These are phyloP conservation scores for Thunnus albacares DNA, from an alignment of 2,797 vertebrate species.

Conservation along the genomic window DNA sequence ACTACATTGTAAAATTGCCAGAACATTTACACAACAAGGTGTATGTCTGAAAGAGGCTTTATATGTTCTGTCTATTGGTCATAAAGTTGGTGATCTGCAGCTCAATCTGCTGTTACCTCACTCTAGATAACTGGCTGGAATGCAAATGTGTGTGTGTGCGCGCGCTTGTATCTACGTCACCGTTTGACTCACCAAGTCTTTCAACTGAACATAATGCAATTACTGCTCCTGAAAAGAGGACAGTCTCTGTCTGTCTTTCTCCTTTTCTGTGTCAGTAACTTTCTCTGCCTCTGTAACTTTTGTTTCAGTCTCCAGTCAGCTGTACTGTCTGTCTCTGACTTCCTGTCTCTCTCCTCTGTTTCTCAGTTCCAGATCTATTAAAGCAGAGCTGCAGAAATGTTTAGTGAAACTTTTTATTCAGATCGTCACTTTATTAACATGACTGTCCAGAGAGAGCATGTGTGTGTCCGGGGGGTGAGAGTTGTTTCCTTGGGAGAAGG, in stretches of 20 bases:
- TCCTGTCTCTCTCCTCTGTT: neutral
- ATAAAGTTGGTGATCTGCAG: conserved; percentile 22
- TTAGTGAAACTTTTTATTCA: neutral
- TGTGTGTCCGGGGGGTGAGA: neutral
- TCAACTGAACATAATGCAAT: conserved; percentile 69
- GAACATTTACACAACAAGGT: neutral
- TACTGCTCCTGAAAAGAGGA: conserved; percentile 51
- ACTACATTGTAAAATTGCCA: neutral
- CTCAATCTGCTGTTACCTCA: conserved; percentile 31
- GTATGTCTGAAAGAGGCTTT: conserved; percentile 7
- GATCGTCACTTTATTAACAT: neutral
- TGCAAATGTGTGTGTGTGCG: conserved; percentile 27
- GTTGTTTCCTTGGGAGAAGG: conserved; percentile 57
- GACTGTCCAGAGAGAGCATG: neutral
- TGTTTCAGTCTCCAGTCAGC: neutral
- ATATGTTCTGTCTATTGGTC: neutral
- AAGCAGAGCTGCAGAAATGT: neutral
- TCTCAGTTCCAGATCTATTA: neutral
- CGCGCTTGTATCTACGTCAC: conserved; percentile 50
- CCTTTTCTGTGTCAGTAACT: conserved; percentile 22
- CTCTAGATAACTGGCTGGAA: conserved; percentile 49
- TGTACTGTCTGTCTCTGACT: neutral
- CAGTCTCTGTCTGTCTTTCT: conserved; percentile 30
- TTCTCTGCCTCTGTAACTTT: neutral
- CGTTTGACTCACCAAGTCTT: conserved; percentile 69